These are phyloP conservation scores for Zaprionus inermis DNA, from an alignment of 1,140 invertebrate genomes.

Conservation along the genomic window DNA sequence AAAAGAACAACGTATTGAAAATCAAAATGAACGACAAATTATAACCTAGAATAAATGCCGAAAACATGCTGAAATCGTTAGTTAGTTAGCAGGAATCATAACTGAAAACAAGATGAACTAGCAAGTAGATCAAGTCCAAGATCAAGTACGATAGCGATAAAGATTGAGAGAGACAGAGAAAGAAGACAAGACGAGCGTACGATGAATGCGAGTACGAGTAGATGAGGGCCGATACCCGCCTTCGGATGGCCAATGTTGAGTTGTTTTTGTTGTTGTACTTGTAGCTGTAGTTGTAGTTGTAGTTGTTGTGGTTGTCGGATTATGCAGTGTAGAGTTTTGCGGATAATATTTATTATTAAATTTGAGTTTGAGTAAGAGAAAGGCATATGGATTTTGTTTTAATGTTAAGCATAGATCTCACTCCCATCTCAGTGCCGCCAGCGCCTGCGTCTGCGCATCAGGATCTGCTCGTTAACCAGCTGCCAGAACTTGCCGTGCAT, in stretches of 20 bases:
- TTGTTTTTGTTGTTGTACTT: neutral
- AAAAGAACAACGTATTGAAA: neutral
- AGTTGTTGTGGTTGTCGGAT: conserved; percentile 24
- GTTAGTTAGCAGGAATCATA: conserved; percentile 47
- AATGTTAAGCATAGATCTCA: conserved; percentile 69
- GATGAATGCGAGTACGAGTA: conserved; percentile 42
- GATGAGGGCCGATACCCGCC: conserved; percentile 14
- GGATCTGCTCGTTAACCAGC: conserved; percentile 61
- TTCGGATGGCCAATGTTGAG: neutral
- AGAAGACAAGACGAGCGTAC: conserved; percentile 41
- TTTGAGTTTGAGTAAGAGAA: conserved; percentile 45
- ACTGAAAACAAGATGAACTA: conserved; percentile 49
- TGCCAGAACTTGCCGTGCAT: conserved; percentile 77
- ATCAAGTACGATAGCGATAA: conserved; percentile 25
- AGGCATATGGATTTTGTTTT: conserved; percentile 55
- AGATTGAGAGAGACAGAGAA: conserved; percentile 24
- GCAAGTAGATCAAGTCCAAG: conserved; percentile 41
- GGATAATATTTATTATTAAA: conserved; percentile 71
- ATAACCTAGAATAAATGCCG: conserved; percentile 24
- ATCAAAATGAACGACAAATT: conserved; percentile 15
- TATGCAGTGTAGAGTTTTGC: conserved; percentile 41
- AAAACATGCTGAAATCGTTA: conserved; percentile 58
- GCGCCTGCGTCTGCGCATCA: conserved; percentile 56
- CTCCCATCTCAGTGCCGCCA: conserved; percentile 55
- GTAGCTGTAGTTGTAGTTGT: conserved; percentile 15